These are phyloP conservation scores for Drosophila melanosoma DNA, from an alignment of 2,888 invertebrate genomes.

Conservation along the genomic window DNA sequence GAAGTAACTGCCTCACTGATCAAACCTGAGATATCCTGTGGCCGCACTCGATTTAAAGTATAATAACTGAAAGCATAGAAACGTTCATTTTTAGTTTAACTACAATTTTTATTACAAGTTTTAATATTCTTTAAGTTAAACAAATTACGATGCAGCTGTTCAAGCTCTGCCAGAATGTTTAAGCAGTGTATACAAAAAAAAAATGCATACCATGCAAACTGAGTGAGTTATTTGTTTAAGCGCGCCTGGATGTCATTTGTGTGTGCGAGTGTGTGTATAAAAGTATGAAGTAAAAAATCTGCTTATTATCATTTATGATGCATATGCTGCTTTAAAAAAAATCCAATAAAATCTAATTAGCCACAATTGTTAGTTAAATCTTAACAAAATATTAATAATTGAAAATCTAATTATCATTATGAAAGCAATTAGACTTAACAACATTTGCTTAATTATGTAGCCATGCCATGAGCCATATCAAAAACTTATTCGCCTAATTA, in stretches of 20 bases:
- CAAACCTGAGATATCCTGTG: constrained; percentile 1
- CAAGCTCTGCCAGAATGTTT: not conserved
- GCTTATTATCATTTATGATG: not conserved
- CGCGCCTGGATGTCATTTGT: not conserved
- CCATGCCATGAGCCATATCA: not conserved
- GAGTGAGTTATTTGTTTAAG: constrained; percentile 11
- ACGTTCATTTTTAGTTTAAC: not conserved
- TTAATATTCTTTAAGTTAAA: not conserved
- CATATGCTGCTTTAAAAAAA: not conserved
- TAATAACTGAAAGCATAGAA: not conserved
- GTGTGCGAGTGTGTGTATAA: not conserved
- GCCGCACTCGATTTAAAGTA: not conserved
- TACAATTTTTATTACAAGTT: not conserved
- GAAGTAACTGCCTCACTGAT: fast-evolving
- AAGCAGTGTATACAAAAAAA: constrained; percentile 11
- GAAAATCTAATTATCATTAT: constrained; percentile 1
- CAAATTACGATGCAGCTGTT: not conserved
- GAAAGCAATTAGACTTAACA: not conserved
- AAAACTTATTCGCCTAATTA: not conserved
- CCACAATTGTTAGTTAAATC: not conserved
- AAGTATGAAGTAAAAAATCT: not conserved
- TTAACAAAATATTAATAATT: not conserved
- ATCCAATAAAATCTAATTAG: not conserved
- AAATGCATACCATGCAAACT: not conserved
- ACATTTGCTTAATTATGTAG: not conserved